phyloP scores from a whole-genome alignment of 2,797 vertebrate species.

The Todus mexicanus region DNA sequence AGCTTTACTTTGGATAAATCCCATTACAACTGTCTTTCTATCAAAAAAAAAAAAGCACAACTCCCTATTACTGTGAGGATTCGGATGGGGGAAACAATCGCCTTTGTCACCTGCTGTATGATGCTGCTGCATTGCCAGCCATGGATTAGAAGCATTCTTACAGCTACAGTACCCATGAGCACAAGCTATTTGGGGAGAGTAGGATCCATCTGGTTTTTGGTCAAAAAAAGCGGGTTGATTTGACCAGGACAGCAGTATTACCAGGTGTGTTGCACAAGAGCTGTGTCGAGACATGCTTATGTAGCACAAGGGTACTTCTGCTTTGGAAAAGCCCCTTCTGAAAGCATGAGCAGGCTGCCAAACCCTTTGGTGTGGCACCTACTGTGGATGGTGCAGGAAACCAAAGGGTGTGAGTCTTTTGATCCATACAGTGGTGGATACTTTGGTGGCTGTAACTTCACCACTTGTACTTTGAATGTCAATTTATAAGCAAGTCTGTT shows the following conservation, averaged over 20 bases:
- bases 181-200: not conserved
- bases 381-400: not conserved
- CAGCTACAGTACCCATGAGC: not conserved
- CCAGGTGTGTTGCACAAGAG: not conserved
- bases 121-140: not conserved
- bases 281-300: not conserved
- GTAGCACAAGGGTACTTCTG: not conserved
- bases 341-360: slow-evolving; percentile 62
- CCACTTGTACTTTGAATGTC: not conserved
- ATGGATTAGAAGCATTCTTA: not conserved
- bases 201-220: not conserved
- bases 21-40: not conserved
- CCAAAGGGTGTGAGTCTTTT: slow-evolving; percentile 33
- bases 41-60: not conserved
- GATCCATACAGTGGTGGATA: not conserved
- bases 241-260: not conserved
- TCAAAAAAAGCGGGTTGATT: not conserved
- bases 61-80: not conserved
- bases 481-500: not conserved
- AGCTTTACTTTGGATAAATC: slow-evolving; percentile 33
- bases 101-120: not conserved
- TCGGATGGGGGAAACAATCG: not conserved
- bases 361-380: not conserved
- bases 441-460: not conserved
- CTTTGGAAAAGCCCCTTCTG: not conserved